Evolutionary conservation across 30 jellyfish, hydroid and myxozoan genomes (phyloP).

Genomic region (Aurelia aurita complex sp. Pacific): DNA sequence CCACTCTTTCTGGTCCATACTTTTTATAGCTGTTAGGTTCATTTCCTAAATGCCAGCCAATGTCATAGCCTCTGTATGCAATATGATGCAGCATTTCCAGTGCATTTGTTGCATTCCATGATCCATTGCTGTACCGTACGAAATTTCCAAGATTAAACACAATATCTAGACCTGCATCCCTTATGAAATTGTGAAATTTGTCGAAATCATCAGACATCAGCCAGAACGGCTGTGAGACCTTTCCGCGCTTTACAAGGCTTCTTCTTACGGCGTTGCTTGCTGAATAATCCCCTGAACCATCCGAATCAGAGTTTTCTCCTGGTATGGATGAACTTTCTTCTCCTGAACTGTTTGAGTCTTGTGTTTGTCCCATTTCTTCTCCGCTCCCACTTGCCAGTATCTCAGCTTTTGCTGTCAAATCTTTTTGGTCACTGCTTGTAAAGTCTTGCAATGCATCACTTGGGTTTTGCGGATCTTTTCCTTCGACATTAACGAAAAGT

Average conservation of each 20-base stretch:
- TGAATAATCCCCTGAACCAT: not conserved
- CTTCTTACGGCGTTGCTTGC: not conserved
- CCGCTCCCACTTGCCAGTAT: slow-evolving; percentile 5
- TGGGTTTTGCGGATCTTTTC: slow-evolving; percentile 40
- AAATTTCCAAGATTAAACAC: slow-evolving; percentile 65
- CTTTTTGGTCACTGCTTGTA: slow-evolving; percentile 1
- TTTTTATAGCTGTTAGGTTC: slow-evolving; percentile 77
- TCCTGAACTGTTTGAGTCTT: slow-evolving; percentile 7
- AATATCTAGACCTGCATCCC: slow-evolving; percentile 55
- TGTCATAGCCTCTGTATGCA: slow-evolving; percentile 56
- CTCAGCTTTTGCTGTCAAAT: not conserved
- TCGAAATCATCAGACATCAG: slow-evolving; percentile 81
- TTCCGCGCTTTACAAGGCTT: not conserved
- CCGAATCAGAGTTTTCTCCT: not conserved
- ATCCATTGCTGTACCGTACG: slow-evolving; percentile 45
- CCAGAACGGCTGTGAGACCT: slow-evolving; percentile 59
- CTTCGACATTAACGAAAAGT: not conserved
- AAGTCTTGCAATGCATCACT: slow-evolving; percentile 37
- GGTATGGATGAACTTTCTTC: not conserved
- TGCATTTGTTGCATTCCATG: slow-evolving; percentile 79
- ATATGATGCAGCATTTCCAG: slow-evolving; percentile 55
- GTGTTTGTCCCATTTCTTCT: slow-evolving; percentile 16
- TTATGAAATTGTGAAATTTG: slow-evolving; percentile 43
- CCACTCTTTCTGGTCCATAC: slow-evolving; percentile 47
- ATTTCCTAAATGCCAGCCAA: slow-evolving; percentile 80